Evolutionary conservation across 2,113 vertebrate genomes (phyloP).

Genomic region (Pseudorhombus dupliciocellatus): DNA sequence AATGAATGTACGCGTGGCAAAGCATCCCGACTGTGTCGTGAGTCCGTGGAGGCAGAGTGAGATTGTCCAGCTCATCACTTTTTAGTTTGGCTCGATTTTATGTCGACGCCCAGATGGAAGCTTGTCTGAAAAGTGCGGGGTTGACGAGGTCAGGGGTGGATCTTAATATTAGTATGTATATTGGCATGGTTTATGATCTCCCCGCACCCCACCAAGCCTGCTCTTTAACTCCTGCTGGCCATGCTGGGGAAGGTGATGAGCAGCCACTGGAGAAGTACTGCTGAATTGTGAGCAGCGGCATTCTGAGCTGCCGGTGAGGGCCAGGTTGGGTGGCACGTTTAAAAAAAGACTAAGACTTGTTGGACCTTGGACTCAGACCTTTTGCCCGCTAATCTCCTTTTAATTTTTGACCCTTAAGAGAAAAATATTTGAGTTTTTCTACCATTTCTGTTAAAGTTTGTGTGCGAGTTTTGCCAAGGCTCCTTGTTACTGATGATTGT

Average conservation of each 20-base stretch:
- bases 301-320: neutral
- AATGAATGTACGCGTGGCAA: constrained; percentile 70
- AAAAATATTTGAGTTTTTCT: constrained; percentile 13
- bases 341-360: constrained; percentile 2
- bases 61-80: constrained; percentile 22
- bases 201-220: constrained; percentile 15
- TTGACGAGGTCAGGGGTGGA: constrained; percentile 29
- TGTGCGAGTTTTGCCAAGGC: constrained; percentile 43
- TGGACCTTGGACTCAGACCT: neutral
- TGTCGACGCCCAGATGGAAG: constrained; percentile 9
- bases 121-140: neutral
- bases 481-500: constrained; percentile 58
- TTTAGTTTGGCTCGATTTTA: constrained; percentile 13
- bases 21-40: constrained; percentile 29
- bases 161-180: constrained; percentile 60
- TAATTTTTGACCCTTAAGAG: constrained; percentile 10
- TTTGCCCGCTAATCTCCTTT: neutral
- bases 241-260: neutral
- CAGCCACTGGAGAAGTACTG: neutral
- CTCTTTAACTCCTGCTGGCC: constrained; percentile 7
- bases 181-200: constrained; percentile 44
- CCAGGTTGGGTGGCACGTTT: neutral
- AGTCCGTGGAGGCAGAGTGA: constrained; percentile 25
- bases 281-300: constrained; percentile 8
- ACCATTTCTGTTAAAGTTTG: constrained; percentile 6